Base-by-base conservation (phyloP, 2,888 invertebrate species). In the Diplolepis rosae region DNA sequence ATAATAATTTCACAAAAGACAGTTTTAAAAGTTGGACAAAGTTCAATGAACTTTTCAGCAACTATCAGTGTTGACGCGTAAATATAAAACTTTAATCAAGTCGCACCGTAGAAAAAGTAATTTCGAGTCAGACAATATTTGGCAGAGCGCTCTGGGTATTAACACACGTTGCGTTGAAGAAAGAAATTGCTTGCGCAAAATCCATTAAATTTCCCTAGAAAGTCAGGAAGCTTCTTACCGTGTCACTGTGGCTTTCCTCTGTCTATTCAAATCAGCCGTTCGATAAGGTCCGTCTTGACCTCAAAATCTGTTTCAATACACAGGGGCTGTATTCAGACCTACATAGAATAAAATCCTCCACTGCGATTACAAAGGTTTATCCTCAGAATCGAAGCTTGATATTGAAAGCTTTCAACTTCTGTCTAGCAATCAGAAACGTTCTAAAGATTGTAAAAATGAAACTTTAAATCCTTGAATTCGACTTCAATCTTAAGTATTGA, bases 281-380 rank as follows among this genome's bases (percentile, higher is more conserved):
- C 74, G 66, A 73, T 71, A 71, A 71, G 61, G 52, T 67, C 42
- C 69, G 66, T 56, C 74, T 74, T 71, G 74, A 74, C 71, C 74
- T 71, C 66, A 71, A 74, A 74, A 70, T 72, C 68, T 66, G 56
- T 66, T 71, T 66, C 68, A 65, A 72, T 72, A 69, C 66, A 52
- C 35, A 71, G 35, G 56, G 35, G 22, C 32, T 35, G 11, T 35
- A 56, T 32, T 18, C 6, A 56, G 22, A 35, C 13, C 22, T 22
- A 13, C 56, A 13, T 2, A 1, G 11, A 56, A 35, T 3, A 35
- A 45, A 56, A 56, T 56, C 35, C 13, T 56, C n/a, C 51, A 13
- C 27, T n/a, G 28, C 35, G 9, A 56, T 56, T 22, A 22, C 32
- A 56, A 56, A 35, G 56, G 18, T 56, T 56, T 56, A 56, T 11